phyloP scores from a whole-genome alignment of 2,797 vertebrate genomes.

The Enteromius trimaculatus region DNA sequence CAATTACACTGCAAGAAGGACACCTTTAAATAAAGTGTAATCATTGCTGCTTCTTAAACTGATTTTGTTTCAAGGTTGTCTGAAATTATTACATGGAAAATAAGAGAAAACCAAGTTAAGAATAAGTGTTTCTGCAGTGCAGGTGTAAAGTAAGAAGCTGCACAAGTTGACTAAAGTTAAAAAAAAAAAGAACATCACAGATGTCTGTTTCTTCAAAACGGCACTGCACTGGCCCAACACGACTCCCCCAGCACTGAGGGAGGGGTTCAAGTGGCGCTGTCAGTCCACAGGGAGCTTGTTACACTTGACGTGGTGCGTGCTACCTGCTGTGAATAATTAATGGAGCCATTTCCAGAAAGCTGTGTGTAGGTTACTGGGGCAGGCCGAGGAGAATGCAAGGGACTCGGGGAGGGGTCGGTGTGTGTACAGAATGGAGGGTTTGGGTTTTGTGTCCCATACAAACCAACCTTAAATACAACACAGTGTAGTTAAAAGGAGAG shows the following conservation, averaged over 20 bases:
- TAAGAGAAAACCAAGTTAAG: neutral
- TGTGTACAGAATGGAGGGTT: constrained; percentile 47
- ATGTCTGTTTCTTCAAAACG: constrained; percentile 53
- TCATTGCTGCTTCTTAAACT: neutral
- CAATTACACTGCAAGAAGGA: neutral
- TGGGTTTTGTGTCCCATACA: constrained; percentile 56
- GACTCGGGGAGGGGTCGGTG: constrained; percentile 69
- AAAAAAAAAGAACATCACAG: constrained; percentile 55
- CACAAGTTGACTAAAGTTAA: neutral
- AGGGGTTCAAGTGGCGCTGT: constrained; percentile 49
- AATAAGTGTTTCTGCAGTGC: neutral
- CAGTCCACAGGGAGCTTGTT: constrained; percentile 66
- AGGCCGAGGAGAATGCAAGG: constrained; percentile 47
- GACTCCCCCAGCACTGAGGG: constrained; percentile 50
- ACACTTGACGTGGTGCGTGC: constrained; percentile 65
- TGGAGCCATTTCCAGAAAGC: constrained; percentile 86
- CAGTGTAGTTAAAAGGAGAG: constrained; percentile 48
- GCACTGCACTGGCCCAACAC: constrained; percentile 48
- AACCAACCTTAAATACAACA: constrained; percentile 53
- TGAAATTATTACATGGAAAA: neutral
- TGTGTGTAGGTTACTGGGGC: constrained; percentile 80
- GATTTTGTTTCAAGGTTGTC: neutral
- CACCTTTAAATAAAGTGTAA: neutral
- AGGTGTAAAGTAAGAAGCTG: neutral
- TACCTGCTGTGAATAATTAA: constrained; percentile 88